A percentile compares a stretch with the other conserved stretches of the same genome.
These are phyloP conservation scores for Rhinoderma darwinii DNA, from an alignment of 2,113 vertebrate species.

Conservation along the genomic window DNA sequence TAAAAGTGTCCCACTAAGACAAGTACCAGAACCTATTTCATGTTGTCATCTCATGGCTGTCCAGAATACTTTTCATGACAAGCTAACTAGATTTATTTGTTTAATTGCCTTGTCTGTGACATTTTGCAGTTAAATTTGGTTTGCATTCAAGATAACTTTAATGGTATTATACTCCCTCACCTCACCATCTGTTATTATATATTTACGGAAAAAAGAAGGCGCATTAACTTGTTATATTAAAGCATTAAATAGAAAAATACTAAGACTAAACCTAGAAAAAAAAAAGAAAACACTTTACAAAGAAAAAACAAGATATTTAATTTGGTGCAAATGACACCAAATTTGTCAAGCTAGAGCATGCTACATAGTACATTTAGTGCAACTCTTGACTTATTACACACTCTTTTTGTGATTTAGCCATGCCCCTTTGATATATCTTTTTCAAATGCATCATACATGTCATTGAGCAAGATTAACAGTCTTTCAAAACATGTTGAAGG, in stretches of 20 bases:
- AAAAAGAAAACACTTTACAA: too few relatives aligned
- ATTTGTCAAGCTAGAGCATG: too few relatives aligned
- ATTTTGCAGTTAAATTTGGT: slow-evolving; percentile 38
- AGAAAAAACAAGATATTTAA: too few relatives aligned
- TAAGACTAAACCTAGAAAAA: not conserved
- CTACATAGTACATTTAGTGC: too few relatives aligned
- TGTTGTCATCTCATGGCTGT: slow-evolving; percentile 34
- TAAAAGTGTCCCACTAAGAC: not conserved
- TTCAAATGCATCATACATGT: too few relatives aligned
- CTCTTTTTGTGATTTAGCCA: too few relatives aligned
- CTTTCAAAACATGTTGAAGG: too few relatives aligned
- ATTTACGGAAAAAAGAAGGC: slow-evolving; percentile 11
- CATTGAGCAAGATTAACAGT: too few relatives aligned
- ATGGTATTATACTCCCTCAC: slow-evolving; percentile 39
- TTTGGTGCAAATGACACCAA: too few relatives aligned
- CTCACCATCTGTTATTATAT: slow-evolving; percentile 40
- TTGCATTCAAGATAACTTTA: slow-evolving; percentile 27
- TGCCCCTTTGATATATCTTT: too few relatives aligned
- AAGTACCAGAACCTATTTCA: not conserved
- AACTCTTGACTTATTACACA: too few relatives aligned
- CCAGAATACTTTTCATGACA: slow-evolving; percentile 33
- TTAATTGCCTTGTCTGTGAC: slow-evolving; percentile 37
- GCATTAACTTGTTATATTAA: not conserved
- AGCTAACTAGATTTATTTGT: slow-evolving; percentile 41
- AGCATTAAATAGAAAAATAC: not conserved